Conservation (phyloP, 1,140 invertebrate species). For the Leptinotarsa lineolata region DNA sequence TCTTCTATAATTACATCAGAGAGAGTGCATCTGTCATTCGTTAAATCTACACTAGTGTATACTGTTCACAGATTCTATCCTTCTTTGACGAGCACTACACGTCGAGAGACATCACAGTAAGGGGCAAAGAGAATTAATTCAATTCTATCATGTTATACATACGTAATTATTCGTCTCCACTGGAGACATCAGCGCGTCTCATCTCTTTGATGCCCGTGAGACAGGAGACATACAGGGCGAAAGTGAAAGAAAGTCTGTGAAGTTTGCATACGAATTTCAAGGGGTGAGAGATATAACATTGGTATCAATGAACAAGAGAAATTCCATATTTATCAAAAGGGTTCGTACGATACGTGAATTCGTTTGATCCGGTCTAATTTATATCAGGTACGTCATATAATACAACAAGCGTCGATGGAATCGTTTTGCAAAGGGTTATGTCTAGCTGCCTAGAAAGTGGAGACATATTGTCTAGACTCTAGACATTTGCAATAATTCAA, state of each 20-base stretch:
- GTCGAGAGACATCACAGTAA: not conserved
- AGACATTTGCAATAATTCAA: no score
- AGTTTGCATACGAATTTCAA: no score
- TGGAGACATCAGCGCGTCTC: not conserved
- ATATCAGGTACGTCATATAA: no score
- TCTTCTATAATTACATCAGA: slow-evolving; percentile 6
- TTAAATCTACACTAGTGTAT: not conserved
- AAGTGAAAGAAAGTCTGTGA: not conserved
- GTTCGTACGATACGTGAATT: no score
- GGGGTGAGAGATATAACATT: no score
- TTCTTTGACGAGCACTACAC: not conserved
- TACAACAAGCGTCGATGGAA: no score
- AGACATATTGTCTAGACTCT: no score
- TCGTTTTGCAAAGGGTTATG: no score
- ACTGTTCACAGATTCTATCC: not conserved
- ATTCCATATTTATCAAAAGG: no score
- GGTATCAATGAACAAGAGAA: no score
- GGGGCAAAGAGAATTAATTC: not conserved
- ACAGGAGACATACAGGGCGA: not conserved
- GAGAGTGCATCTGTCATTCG: not conserved
- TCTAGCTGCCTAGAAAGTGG: no score
- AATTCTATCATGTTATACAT: slow-evolving; percentile 1
- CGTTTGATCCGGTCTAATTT: no score
- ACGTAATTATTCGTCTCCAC: slow-evolving; percentile 8
- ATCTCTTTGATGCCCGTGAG: not conserved